Evolutionary conservation across 1,140 invertebrate genomes (phyloP).

Genomic region (Ostrea edulis): DNA sequence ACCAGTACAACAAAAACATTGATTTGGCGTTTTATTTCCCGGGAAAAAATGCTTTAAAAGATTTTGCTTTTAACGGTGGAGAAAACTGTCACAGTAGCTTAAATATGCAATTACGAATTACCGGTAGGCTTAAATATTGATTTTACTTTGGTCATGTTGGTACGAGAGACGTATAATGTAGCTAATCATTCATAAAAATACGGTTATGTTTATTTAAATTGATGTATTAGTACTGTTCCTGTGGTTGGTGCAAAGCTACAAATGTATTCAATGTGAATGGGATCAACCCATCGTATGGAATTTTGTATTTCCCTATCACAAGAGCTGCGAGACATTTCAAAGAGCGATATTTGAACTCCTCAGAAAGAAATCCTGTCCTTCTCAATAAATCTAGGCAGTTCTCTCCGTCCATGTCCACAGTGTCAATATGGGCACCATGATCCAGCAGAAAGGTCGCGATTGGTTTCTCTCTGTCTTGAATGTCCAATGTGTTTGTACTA

Average conservation of each 20-base stretch:
- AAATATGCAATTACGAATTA: no score
- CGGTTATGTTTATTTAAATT: no score
- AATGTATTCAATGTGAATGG: conserved; percentile 17
- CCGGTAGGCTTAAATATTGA: no score
- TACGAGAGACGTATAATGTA: no score
- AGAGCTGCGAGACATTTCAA: conserved; percentile 42
- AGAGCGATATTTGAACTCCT: conserved; percentile 40
- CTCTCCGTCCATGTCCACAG: background rate
- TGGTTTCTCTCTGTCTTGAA: background rate
- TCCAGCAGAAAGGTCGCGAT: background rate
- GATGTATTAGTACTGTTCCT: background rate
- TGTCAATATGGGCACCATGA: conserved; percentile 44
- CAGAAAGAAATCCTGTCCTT: background rate
- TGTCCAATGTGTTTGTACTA: background rate
- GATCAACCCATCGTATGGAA: conserved; percentile 23
- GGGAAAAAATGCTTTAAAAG: no score
- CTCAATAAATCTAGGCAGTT: conserved; percentile 11
- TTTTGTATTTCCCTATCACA: conserved; percentile 39
- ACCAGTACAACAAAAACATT: no score
- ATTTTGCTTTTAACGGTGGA: no score
- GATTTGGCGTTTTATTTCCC: no score
- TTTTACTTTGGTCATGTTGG: no score
- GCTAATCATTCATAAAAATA: no score
- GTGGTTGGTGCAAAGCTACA: background rate
- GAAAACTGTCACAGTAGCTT: no score